Percentiles rank a stretch among this genome's conserved stretches.
Conservation (phyloP, 2,888 invertebrate species). For the Phaedon cochleariae region DNA sequence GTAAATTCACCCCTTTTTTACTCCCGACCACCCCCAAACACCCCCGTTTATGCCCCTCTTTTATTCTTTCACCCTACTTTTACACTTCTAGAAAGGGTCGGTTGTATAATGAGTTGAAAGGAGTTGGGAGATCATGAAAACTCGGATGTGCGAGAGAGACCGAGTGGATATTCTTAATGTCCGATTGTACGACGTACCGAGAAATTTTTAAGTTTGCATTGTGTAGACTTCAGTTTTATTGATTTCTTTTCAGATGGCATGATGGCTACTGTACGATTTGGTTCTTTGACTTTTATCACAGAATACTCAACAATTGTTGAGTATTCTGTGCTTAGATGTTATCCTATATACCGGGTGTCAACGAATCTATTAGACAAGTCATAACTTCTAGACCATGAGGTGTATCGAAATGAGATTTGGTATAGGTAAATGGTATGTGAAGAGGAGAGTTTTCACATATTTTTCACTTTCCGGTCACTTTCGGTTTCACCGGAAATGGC, state of each 20-base stretch:
- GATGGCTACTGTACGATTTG: not conserved
- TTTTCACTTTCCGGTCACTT: too few relatives aligned
- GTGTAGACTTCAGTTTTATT: constrained; percentile 49
- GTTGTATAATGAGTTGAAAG: constrained; percentile 40
- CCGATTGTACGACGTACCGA: constrained; percentile 50
- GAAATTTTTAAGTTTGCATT: constrained; percentile 51
- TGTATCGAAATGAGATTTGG: too few relatives aligned
- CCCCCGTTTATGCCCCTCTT: constrained; percentile 60
- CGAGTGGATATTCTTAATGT: constrained; percentile 41
- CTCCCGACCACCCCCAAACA: constrained; percentile 54
- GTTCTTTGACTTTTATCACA: too few relatives aligned
- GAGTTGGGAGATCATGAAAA: constrained; percentile 18
- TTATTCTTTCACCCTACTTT: constrained; percentile 63
- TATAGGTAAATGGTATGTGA: too few relatives aligned
- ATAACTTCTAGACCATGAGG: too few relatives aligned
- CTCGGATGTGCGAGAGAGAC: constrained; percentile 23
- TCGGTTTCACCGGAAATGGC: too few relatives aligned
- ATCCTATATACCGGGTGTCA: too few relatives aligned
- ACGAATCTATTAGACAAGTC: too few relatives aligned
- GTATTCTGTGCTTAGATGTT: too few relatives aligned
- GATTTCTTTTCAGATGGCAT: constrained; percentile 42
- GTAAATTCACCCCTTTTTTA: constrained; percentile 59
- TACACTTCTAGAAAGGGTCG: constrained; percentile 58
- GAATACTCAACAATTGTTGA: too few relatives aligned
- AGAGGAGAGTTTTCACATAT: too few relatives aligned